Base-by-base conservation (phyloP, 2,888 invertebrate species). In the Dasysyrphus tricinctus region DNA sequence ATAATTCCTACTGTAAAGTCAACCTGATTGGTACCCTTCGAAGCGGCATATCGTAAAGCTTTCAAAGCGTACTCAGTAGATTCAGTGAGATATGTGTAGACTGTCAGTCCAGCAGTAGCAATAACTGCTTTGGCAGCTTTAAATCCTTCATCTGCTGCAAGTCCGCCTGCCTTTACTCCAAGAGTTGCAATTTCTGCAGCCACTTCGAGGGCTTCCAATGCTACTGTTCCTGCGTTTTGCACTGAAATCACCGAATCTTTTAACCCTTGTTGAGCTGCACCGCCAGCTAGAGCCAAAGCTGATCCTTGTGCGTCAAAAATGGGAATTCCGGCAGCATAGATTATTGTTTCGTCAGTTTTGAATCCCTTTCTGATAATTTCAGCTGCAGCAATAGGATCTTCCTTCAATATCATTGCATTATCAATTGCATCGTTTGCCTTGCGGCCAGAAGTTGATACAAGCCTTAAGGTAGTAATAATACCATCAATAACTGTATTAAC, bases 251-350 rank as follows among this genome's bases (percentile, higher is more conserved):
- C 16, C 1, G 44, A 8, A 1, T 65, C 12, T 47, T 32, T 32
- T 11, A 65, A 47, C 32, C 12, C 47, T 32, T 4, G 29, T n/a
- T 6, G 4, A 11, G 65, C 44, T 47, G 6, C 9, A 11, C 11
- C 47, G 0, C 65, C 65, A 3, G 5, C 1, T 1, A 42, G 1
- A 9, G 29, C 14, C 29, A 65, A 16, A 4, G 32, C 47, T 14
- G 32, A 2, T n/a, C 63, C 63, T 29, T 14, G 29, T 1, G 44
- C 63, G 1, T 29, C 44, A 29, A n/a, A n/a, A 14, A 42, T 2
- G n/a, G 44, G 63, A 44, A 44, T 44, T 5, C 42, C 63, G n/a
- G 14, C n/a, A 59, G 39, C 37, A 6, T 39, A 59, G 6, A 59
- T 19, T 3, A 59, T 6, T 1, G 12, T 11, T 4, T 5, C n/a